phyloP scores from a whole-genome alignment of 2,797 vertebrate species.

The Meda fulgida region DNA sequence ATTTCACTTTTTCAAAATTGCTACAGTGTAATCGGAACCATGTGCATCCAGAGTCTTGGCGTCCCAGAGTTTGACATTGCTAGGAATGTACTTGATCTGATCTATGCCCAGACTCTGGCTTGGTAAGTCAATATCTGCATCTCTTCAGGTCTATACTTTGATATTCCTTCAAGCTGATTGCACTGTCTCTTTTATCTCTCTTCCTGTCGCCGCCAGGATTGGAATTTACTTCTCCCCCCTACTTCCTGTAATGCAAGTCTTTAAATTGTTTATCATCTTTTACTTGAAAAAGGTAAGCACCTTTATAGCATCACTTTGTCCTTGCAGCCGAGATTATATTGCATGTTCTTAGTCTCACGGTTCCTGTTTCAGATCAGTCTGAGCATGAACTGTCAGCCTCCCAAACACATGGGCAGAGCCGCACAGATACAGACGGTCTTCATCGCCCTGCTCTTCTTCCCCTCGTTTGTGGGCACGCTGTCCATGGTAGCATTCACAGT shows the following conservation, averaged over 20 bases:
- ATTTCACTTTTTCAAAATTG: constrained; percentile 29
- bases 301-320: background rate
- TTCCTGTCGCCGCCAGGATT: constrained; percentile 79
- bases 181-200: background rate
- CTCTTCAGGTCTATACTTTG: constrained; percentile 3
- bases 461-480: constrained; percentile 87
- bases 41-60: constrained; percentile 73
- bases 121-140: constrained; percentile 77
- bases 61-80: constrained; percentile 93
- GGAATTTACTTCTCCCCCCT: constrained; percentile 95
- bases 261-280: constrained; percentile 88
- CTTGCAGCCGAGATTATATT: background rate
- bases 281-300: constrained; percentile 90
- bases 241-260: constrained; percentile 90
- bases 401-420: constrained; percentile 85
- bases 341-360: constrained; percentile 4
- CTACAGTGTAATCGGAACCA: constrained; percentile 85
- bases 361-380: constrained; percentile 83
- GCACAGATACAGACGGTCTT: constrained; percentile 94
- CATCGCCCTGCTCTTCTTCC: constrained; percentile 90
- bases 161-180: background rate
- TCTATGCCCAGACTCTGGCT: constrained; percentile 92
- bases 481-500: constrained; percentile 83
- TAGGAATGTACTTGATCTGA: constrained; percentile 92
- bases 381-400: constrained; percentile 91